phyloP scores from a whole-genome alignment of 2,888 invertebrate genomes.

The Drosophila tripunctata region DNA sequence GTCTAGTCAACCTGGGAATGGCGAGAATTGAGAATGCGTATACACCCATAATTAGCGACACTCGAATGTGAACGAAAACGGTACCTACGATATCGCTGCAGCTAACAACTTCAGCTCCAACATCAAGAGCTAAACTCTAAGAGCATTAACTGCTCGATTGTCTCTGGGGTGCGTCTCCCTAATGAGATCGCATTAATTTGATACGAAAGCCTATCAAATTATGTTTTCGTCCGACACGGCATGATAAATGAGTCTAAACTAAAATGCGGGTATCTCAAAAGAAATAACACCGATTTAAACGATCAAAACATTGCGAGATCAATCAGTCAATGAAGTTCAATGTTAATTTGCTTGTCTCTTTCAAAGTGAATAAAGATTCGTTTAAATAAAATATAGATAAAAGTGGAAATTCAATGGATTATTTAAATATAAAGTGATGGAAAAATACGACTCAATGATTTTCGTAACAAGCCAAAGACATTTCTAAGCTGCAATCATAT shows the following conservation, averaged over 20 bases:
- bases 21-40: constrained; percentile 2
- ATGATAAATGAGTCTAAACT: constrained; percentile 46
- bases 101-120: constrained; percentile 6
- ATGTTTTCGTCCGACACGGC: constrained; percentile 15
- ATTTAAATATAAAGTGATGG: not conserved
- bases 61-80: not conserved
- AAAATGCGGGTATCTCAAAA: constrained; percentile 37
- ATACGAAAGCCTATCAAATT: constrained; percentile 48
- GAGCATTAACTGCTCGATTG: constrained; percentile 5
- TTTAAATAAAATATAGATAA: not conserved
- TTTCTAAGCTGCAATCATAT: too few relatives aligned
- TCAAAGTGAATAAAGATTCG: not conserved
- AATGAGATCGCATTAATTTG: constrained; percentile 68
- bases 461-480: not conserved
- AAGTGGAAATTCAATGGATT: not conserved
- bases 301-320: constrained; percentile 39
- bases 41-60: constrained; percentile 20
- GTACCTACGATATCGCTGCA: constrained; percentile 8
- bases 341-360: constrained; percentile 11
- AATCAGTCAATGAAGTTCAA: constrained; percentile 38
- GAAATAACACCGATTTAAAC: constrained; percentile 10
- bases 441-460: not conserved
- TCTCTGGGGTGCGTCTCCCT: constrained; percentile 41
- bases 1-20: not conserved
- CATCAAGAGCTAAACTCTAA: too few relatives aligned